Evolutionary conservation across 2,797 vertebrate species (phyloP).

Genomic region (Heterohyrax brucei): DNA sequence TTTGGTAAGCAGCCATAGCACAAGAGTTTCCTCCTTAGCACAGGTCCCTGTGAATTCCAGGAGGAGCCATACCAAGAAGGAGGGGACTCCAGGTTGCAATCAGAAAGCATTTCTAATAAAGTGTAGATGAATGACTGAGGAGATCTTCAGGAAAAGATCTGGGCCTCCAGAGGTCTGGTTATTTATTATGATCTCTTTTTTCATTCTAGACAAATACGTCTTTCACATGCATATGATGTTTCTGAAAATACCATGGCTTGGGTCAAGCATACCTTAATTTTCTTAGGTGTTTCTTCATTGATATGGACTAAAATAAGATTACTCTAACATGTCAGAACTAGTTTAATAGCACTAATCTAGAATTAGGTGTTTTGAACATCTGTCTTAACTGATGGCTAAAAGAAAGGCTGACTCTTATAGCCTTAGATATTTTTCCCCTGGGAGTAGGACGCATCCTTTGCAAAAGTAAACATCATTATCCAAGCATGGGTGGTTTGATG

Average conservation of each 20-base stretch:
- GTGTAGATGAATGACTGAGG: background rate
- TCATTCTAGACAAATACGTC: too few relatives aligned
- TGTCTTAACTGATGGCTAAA: conserved; percentile 83
- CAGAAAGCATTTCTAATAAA: background rate
- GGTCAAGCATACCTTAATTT: too few relatives aligned
- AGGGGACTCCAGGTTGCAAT: background rate
- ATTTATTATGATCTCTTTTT: background rate
- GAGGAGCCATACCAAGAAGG: background rate
- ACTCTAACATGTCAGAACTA: conserved; percentile 72
- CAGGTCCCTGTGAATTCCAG: background rate
- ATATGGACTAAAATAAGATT: conserved; percentile 28
- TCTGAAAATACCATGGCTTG: too few relatives aligned
- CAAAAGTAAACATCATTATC: conserved; percentile 79
- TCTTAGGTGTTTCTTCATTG: conserved; percentile 63
- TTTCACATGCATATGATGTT: too few relatives aligned
- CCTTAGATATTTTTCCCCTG: conserved; percentile 71
- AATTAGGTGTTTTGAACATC: conserved; percentile 82
- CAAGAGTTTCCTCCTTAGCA: too few relatives aligned
- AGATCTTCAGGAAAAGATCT: background rate
- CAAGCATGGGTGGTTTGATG: conserved; percentile 58
- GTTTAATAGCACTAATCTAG: conserved; percentile 74
- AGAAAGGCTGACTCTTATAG: conserved; percentile 80
- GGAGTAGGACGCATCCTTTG: conserved; percentile 84
- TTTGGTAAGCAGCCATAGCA: too few relatives aligned
- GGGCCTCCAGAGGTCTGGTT: background rate